Percentiles rank a stretch among this genome's conserved stretches.
phyloP scores from a whole-genome alignment of 2,888 invertebrate species.

The Glyphotaelius pellucidus region DNA sequence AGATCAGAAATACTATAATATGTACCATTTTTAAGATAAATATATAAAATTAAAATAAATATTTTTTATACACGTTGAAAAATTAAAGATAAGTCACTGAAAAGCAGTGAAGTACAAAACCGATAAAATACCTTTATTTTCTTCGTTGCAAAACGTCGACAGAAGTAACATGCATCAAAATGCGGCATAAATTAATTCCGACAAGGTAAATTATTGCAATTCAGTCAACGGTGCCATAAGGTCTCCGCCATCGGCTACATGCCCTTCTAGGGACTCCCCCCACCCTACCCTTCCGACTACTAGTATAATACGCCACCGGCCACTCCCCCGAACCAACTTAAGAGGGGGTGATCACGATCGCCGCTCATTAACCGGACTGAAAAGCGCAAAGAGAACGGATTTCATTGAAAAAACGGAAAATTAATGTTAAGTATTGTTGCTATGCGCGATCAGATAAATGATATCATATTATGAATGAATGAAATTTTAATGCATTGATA shows the following conservation, averaged over 20 bases:
- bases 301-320: not conserved
- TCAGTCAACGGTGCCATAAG: constrained; percentile 22
- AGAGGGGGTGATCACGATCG: not conserved
- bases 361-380: not conserved
- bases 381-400: constrained; percentile 7
- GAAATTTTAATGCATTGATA: not conserved
- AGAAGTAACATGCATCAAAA: not conserved
- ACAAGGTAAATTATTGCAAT: constrained; percentile 7
- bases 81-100: not conserved
- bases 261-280: not conserved
- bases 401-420: constrained; percentile 3
- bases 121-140: not conserved
- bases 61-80: too few relatives aligned
- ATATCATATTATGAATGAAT: not conserved
- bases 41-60: too few relatives aligned
- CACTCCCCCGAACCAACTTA: not conserved
- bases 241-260: not conserved
- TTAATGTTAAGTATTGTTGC: not conserved
- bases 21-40: too few relatives aligned
- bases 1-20: too few relatives aligned
- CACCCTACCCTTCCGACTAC: not conserved
- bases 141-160: not conserved
- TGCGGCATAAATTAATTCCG: constrained; percentile 9
- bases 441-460: not conserved
- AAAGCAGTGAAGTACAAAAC: not conserved